Evolutionary conservation across 2,888 invertebrate genomes (phyloP).

Genomic region (Lottia scabra): DNA sequence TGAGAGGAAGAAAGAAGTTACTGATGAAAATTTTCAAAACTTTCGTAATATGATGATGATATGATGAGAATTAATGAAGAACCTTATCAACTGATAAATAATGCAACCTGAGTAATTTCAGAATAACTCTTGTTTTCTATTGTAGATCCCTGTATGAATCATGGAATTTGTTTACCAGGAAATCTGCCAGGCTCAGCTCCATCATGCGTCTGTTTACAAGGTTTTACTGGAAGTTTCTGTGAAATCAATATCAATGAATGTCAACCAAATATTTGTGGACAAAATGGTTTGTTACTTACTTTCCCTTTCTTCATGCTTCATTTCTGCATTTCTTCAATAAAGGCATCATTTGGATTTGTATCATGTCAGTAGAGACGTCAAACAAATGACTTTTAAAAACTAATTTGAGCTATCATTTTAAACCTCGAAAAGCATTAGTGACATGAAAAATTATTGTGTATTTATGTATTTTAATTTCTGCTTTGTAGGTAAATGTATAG

Average conservation of each 20-base stretch:
- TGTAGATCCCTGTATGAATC: constrained; percentile 56
- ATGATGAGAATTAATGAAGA: not conserved
- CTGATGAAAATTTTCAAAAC: no score
- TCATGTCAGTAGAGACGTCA: no score
- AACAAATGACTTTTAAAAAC: no score
- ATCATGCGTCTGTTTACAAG: constrained; percentile 52
- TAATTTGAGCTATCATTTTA: not conserved
- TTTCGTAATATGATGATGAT: no score
- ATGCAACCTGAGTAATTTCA: no score
- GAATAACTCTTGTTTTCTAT: constrained; percentile 5
- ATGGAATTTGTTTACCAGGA: constrained; percentile 52
- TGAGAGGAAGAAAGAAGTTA: no score
- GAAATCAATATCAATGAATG: constrained; percentile 60
- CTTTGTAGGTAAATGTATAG: constrained; percentile 54
- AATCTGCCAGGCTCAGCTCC: constrained; percentile 15
- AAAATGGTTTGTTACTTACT: constrained; percentile 34
- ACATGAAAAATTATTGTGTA: not conserved
- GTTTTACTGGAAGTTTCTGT: constrained; percentile 55
- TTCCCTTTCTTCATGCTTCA: no score
- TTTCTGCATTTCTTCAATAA: no score
- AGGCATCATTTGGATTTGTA: no score
- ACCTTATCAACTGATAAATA: no score
- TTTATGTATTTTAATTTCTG: not conserved
- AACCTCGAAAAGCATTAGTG: not conserved
- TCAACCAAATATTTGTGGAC: constrained; percentile 37